Base-by-base conservation (phyloP, 2,113 vertebrate genomes). In the Felis chaus region DNA sequence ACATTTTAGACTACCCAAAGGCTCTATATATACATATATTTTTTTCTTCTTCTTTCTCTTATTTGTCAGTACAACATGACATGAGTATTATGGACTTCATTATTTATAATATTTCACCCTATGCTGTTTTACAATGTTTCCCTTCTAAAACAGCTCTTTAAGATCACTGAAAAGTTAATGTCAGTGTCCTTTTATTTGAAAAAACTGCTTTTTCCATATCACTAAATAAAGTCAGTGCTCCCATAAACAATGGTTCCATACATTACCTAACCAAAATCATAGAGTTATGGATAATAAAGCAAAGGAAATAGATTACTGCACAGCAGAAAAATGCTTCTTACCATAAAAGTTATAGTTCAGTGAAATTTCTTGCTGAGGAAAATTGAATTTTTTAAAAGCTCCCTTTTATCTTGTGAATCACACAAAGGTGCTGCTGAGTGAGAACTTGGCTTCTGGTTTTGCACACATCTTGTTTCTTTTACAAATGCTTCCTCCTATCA, bases 271-370 rank as follows among this genome's bases (percentile, higher is more conserved):
- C 50, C 95, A 91, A 98, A 98, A 98, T 45, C 39, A 1, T n/a
- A 97, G 94, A 96, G 69, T 97, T 96, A 96, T 94, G 61, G 91
- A 97, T 96, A 97, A 71, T 87, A 95, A 86, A 96, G 97, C 96
- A 97, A 97, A 98, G 98, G 97, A 98, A 98, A 98, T 93, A 87
- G 97, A 98, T 98, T 98, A 97, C 92, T 92, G 74, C 66, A 93
- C 3, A 76, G 95, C 91, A 89, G 91, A 97, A 97, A 98, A 98
- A 98, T 98, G 89, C 45, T 97, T 97, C 92, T 96, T 97, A 97
- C 92, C 88, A 93, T 96, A 96, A 33, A n/a, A 97, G 91, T 96
- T 98, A 95, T 50, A 88, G 95, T 84, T 90, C 68, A 85, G 36
- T 36, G 63, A 94, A 88, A 96, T 93, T 98, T 94, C 90, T 98